Conservation (phyloP, 1,140 invertebrate genomes). For the Musca vetustissima region DNA sequence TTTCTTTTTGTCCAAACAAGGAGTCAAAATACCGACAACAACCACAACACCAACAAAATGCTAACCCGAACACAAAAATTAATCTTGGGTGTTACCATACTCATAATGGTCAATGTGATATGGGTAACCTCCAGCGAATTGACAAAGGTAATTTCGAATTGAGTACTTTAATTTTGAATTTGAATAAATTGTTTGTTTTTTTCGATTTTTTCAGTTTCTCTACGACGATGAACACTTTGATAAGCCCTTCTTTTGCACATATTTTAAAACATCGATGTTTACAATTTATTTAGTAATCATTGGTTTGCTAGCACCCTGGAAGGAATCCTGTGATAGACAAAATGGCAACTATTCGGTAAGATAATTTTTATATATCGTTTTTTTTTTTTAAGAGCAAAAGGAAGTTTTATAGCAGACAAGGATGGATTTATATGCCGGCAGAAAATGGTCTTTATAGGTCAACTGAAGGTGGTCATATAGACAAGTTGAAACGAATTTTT, state of each 20-base stretch:
- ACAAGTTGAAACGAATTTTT: no score
- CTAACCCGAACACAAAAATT: slow-evolving; percentile 73
- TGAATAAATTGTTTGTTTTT: slow-evolving; percentile 24
- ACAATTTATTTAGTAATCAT: slow-evolving; percentile 80
- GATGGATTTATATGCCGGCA: no score
- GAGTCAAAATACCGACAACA: background rate
- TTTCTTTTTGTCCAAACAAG: no score
- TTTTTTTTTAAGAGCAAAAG: no score
- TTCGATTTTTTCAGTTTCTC: slow-evolving; percentile 79
- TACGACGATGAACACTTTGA: slow-evolving; percentile 77
- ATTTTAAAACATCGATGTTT: slow-evolving; percentile 87
- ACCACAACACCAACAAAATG: slow-evolving; percentile 17
- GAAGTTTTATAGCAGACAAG: no score
- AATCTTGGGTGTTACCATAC: slow-evolving; percentile 72
- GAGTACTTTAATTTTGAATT: slow-evolving; percentile 16
- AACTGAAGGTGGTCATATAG: no score
- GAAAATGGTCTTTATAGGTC: no score
- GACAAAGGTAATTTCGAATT: slow-evolving; percentile 66
- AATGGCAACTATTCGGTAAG: slow-evolving; percentile 66
- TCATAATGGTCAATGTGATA: slow-evolving; percentile 81
- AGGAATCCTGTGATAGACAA: slow-evolving; percentile 71
- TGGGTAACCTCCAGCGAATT: slow-evolving; percentile 86
- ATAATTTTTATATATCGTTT: no score
- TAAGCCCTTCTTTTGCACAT: slow-evolving; percentile 89
- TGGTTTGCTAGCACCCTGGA: slow-evolving; percentile 80